Conservation (phyloP, 2,797 vertebrate genomes). For the Acanthiza pusilla region DNA sequence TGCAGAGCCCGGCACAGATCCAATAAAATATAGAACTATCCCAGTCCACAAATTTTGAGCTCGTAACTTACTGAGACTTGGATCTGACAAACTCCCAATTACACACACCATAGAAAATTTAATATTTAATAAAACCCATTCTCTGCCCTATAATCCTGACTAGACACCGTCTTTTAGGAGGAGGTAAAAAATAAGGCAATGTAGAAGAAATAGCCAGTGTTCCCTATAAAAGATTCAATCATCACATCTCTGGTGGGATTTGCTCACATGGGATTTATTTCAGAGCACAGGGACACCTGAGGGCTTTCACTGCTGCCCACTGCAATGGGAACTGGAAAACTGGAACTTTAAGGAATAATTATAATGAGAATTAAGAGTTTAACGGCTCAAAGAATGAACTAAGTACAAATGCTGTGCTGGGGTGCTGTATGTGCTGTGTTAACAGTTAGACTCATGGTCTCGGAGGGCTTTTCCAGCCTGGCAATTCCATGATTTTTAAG, state of each 20-base stretch:
- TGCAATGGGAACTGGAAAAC: not conserved
- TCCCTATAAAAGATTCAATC: not conserved
- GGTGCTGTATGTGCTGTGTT: fast-evolving
- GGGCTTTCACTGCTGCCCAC: fast-evolving
- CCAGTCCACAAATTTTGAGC: not conserved
- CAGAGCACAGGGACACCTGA: not conserved
- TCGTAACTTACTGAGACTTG: not conserved
- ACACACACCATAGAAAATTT: not conserved
- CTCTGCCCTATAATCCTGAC: not conserved
- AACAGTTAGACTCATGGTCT: too few relatives aligned
- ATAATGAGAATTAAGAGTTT: not conserved
- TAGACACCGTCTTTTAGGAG: not conserved
- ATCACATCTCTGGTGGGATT: fast-evolving
- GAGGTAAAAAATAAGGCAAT: not conserved
- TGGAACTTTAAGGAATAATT: not conserved
- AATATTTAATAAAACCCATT: not conserved
- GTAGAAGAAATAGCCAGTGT: not conserved
- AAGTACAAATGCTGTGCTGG: fast-evolving
- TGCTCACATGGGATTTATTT: not conserved
- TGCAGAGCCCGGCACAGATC: not conserved
- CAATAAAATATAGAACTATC: not conserved
- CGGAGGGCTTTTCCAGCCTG: not conserved
- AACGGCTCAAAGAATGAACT: not conserved
- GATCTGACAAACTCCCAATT: not conserved
- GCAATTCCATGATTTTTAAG: not conserved